Conservation (phyloP, 2,888 invertebrate species). For the Matsumyia berberina region DNA sequence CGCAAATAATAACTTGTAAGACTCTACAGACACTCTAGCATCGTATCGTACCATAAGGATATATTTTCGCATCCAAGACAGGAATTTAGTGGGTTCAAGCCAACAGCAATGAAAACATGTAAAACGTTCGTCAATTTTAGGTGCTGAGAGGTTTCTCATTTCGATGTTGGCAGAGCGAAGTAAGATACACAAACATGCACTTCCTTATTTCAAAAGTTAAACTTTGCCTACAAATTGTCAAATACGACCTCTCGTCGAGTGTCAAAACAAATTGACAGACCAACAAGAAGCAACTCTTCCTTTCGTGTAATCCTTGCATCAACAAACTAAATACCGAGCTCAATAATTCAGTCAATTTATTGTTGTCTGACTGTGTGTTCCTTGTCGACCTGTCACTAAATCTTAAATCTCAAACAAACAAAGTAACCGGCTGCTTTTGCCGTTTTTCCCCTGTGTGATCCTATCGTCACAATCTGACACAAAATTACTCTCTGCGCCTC, state of each 20-base stretch:
- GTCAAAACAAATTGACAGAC: conserved; percentile 9
- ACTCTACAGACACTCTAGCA: no score
- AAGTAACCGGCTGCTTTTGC: conserved; percentile 1
- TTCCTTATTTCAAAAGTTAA: not conserved
- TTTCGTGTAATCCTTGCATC: conserved; percentile 8
- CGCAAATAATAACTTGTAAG: no score
- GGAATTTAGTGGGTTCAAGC: no score
- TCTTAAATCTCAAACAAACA: conserved; percentile 50
- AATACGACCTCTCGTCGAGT: not conserved
- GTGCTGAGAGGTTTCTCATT: no score
- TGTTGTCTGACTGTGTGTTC: not conserved
- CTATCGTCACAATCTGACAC: conserved; percentile 67
- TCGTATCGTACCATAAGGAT: no score
- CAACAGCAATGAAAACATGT: no score
- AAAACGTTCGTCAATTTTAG: no score
- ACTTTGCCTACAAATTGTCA: not conserved
- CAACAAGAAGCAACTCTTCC: not conserved
- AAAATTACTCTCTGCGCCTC: conserved; percentile 50
- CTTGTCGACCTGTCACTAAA: conserved; percentile 48
- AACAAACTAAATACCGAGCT: conserved; percentile 48
- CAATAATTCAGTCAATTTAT: conserved; percentile 66
- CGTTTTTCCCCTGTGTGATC: conserved; percentile 9
- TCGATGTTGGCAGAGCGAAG: no score
- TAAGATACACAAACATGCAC: no score
- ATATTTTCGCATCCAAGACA: no score